Base-by-base conservation (phyloP, 2,888 invertebrate genomes). In the Pemphredon lugubris region DNA sequence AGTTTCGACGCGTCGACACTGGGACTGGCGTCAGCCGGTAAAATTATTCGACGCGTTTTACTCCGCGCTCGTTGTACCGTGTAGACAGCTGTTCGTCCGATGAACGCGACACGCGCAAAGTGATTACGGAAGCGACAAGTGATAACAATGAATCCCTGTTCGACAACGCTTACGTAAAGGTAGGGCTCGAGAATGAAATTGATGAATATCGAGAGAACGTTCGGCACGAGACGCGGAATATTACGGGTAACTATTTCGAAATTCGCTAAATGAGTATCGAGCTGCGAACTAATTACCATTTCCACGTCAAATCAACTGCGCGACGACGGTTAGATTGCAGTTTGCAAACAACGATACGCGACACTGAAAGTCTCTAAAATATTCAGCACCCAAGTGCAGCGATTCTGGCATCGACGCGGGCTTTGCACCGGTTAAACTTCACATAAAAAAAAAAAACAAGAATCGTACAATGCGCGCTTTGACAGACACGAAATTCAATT, bases 41-140 rank as follows among this genome's bases (percentile, higher is more conserved):
- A 81, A 82, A 82, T 84, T 77, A 83, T 83, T 84, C 64, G 75
- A 74, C 73, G 75, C 73, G 73, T 74, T 81, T 77, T 79, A 81
- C 67, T 80, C 60, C 68, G 66, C 59, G 69, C 73, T 58, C 70
- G 76, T 48, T 54, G 58, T 45, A 71, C 63, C 71, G 71, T 61
- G 58, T 16, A 40, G 73, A 71, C 75, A 75, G 70, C 66, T 72
- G 67, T 73, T 69, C 76, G 74, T 72, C 68, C 77, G 76, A 64
- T 67, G 64, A 70, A 60, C 74, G 67, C 69, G 65, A 77, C 75
- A 69, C 72, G 79, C 73, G 72, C 80, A 75, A 83, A 83, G 82
- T 83, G 82, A 84, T 82, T 82, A 83, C 74, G 73, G 63, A 73
- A 79, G 79, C 81, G 78, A 75, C 74, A 73, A 81, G 73, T 70